Percentiles rank a stretch among this genome's conserved stretches.
Conservation (phyloP, 2,888 invertebrate genomes). For the Phytoseiulus persimilis region DNA sequence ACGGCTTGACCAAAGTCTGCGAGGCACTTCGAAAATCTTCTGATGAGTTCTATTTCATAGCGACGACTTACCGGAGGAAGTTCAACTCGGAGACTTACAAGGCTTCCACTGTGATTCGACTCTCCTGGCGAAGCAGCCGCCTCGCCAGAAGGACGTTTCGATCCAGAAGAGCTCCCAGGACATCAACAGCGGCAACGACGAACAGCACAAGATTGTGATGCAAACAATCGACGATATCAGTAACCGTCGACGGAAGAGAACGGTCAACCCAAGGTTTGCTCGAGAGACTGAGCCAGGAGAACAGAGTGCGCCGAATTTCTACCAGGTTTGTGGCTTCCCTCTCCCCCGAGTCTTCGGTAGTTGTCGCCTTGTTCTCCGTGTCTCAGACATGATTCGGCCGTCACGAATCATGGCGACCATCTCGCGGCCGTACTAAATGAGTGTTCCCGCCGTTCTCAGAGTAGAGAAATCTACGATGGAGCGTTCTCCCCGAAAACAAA, state of each 20-base stretch:
- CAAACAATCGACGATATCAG: slow-evolving; percentile 25
- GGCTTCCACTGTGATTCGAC: slow-evolving; percentile 28
- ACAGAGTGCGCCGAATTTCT: neutral
- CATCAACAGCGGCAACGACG: neutral
- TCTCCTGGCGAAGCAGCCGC: slow-evolving; percentile 11
- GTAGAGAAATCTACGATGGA: slow-evolving; percentile 57
- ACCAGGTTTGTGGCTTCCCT: neutral
- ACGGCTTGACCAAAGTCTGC: too few relatives aligned
- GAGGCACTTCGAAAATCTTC: too few relatives aligned
- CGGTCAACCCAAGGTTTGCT: neutral
- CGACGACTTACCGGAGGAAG: slow-evolving; percentile 24
- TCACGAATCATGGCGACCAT: too few relatives aligned
- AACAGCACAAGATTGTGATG: neutral
- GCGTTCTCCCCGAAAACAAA: slow-evolving; percentile 65
- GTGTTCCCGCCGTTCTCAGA: neutral
- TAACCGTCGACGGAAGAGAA: neutral
- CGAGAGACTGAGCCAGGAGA: neutral
- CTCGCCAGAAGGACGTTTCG: neutral
- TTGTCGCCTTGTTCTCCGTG: too few relatives aligned
- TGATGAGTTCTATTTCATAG: neutral
- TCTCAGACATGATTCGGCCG: too few relatives aligned
- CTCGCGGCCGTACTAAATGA: neutral
- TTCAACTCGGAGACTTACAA: slow-evolving; percentile 32
- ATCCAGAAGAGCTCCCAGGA: neutral
- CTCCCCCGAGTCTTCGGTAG: too few relatives aligned